Evolutionary conservation across 1,140 invertebrate genomes (phyloP), one percentile per base, ranked within the genome.

Genomic region (Drosophila asahinai): DNA sequence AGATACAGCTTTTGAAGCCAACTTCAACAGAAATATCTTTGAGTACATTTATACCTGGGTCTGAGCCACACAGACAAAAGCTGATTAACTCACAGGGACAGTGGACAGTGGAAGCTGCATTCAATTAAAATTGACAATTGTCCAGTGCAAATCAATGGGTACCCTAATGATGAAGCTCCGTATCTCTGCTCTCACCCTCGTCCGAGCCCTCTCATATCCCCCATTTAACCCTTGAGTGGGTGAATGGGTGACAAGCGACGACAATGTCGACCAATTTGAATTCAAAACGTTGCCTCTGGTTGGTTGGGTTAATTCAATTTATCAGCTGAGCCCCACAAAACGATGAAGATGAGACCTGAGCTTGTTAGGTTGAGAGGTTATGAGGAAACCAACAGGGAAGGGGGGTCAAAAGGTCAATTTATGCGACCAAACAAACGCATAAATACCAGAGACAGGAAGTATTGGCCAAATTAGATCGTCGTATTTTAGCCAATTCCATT

Each of bases 271-370:
- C 66, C 77, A 80, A 79, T 78, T 78, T 70, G 43, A 77, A 77
- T 77, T 78, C 74, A 78, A 70, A 77, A 61, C 75, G 43, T 38
- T 77, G 63, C 38, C 47, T 59, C 27, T 86, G 81, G 80, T 80
- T 89, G 77, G 71, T 71, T 84, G 83, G 86, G 60, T 81, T 90
- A 86, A 89, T 90, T 89, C 80, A 90, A 89, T 89, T 90, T 86
- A 89, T 59, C 77, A 52, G 54, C 63, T 40, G 36, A 61, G 45
- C 54, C 42, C 71, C 43, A 75, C 72, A 75, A 75, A 75, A 75
- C 72, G 71, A 77, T 77, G 74, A 76, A 77, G 58, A 52, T 73
- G 71, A 25, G 64, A 68, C 36, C 49, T 71, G 40, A 68, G 67
- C 67, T 71, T 55, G 67, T 71, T 71, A 74, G 49, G 51, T 19